A percentile compares a stretch with the other conserved stretches of the same genome.
Conservation (phyloP, 1,140 invertebrate genomes). For the Pseudomyrmex flavicornis region DNA sequence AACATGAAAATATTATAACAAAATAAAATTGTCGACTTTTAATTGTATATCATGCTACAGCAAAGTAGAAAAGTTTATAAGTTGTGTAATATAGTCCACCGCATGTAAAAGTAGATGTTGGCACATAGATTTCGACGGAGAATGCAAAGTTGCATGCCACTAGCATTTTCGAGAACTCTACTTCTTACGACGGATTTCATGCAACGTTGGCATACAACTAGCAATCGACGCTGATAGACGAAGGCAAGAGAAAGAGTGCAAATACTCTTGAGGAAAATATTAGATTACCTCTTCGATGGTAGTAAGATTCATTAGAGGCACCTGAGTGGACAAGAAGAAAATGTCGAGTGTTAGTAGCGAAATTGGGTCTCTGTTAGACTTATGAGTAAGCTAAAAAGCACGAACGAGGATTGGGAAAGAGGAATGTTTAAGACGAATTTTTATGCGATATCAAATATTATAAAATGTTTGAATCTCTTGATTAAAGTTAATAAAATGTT, state of each 20-base stretch:
- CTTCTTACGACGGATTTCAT: slow-evolving; percentile 63
- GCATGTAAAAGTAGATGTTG: neutral
- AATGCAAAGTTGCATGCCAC: neutral
- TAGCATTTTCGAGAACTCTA: slow-evolving; percentile 38
- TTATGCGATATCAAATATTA: slow-evolving; percentile 3
- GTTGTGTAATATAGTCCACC: neutral
- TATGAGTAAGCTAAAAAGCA: slow-evolving; percentile 55
- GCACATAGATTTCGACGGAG: neutral
- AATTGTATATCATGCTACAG: neutral
- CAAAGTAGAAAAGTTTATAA: slow-evolving; percentile 4
- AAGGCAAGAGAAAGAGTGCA: slow-evolving; percentile 43
- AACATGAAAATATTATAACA: neutral
- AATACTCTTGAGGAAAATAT: slow-evolving; percentile 65
- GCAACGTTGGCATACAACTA: slow-evolving; percentile 71
- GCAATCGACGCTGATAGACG: slow-evolving; percentile 36
- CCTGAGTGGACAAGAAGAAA: slow-evolving; percentile 73
- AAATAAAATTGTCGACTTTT: too few species aligned
- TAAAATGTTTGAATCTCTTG: slow-evolving; percentile 4
- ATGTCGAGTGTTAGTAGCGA: slow-evolving; percentile 68
- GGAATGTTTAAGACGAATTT: neutral
- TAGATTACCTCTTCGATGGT: slow-evolving; percentile 81
- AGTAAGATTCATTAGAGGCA: slow-evolving; percentile 78
- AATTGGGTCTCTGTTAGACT: slow-evolving; percentile 66
- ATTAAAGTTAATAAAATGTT: slow-evolving; percentile 20
- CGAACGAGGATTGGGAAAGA: slow-evolving; percentile 11